A percentile compares a stretch with the other conserved stretches of the same genome.
phyloP scores from a whole-genome alignment of 2,888 invertebrate species.

The Euspilapteryx auroguttella region DNA sequence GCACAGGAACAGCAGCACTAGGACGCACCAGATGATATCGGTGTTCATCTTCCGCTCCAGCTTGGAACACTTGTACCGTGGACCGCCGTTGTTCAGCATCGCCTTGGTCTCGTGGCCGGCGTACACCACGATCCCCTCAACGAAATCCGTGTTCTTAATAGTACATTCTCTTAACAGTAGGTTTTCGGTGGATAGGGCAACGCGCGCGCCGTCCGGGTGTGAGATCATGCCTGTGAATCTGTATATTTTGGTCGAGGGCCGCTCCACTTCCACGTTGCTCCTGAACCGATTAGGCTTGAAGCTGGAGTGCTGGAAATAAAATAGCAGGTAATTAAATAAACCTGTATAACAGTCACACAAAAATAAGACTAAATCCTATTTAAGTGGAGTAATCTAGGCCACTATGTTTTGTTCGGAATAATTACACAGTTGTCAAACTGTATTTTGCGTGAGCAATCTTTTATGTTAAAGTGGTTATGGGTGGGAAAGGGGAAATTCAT shows the following conservation, averaged over 20 bases:
- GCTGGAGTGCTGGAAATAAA: slow-evolving; percentile 61
- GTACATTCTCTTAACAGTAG: slow-evolving; percentile 91
- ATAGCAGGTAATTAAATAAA: no score
- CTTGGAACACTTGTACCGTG: slow-evolving; percentile 89
- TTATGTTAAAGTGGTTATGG: no score
- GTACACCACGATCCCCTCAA: slow-evolving; percentile 96
- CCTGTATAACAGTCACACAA: no score
- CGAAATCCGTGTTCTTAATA: slow-evolving; percentile 93
- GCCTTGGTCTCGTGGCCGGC: slow-evolving; percentile 97
- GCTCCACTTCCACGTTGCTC: slow-evolving; percentile 87
- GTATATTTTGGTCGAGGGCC: slow-evolving; percentile 94
- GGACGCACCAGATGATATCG: slow-evolving; percentile 95
- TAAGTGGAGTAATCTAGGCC: no score
- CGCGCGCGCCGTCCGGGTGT: slow-evolving; percentile 75
- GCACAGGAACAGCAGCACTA: slow-evolving; percentile 87
- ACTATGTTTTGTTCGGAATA: no score
- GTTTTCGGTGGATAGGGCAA: slow-evolving; percentile 87
- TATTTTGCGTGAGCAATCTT: no score
- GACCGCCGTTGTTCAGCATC: slow-evolving; percentile 96
- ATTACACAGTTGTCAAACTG: no score
- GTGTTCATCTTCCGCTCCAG: slow-evolving; percentile 93
- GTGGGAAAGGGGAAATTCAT: no score
- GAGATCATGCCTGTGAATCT: slow-evolving; percentile 89
- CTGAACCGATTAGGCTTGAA: slow-evolving; percentile 82
- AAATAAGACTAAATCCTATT: no score